Conservation (phyloP, 2,797 vertebrate genomes). For the Chaetodon trifasciatus region DNA sequence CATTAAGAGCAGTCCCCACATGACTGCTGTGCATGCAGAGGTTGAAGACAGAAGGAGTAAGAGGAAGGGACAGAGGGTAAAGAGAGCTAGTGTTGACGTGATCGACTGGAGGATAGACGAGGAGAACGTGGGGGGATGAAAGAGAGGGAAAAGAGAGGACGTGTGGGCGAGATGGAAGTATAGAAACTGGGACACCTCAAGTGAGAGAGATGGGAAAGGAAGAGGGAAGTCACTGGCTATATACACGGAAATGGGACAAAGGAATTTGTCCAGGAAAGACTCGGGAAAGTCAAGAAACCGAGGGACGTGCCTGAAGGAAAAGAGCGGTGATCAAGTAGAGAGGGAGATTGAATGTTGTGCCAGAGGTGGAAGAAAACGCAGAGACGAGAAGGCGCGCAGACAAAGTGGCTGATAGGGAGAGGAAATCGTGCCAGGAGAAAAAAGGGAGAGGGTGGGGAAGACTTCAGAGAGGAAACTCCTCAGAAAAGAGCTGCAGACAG, state of each 20-base stretch:
- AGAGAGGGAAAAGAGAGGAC: slow-evolving; percentile 21
- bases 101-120: slow-evolving; percentile 2
- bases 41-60: neutral
- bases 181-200: slow-evolving; percentile 56
- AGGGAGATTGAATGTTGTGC: slow-evolving; percentile 4
- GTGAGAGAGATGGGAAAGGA: slow-evolving; percentile 17
- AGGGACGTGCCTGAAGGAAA: slow-evolving; percentile 5
- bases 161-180: slow-evolving; percentile 27
- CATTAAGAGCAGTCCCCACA: neutral
- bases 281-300: neutral
- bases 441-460: slow-evolving; percentile 44
- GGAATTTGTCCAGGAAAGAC: slow-evolving; percentile 13
- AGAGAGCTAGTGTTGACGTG: neutral
- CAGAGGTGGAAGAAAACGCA: slow-evolving; percentile 16
- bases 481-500: slow-evolving; percentile 55
- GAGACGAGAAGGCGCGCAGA: neutral
- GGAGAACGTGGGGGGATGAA: neutral
- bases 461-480: slow-evolving; percentile 70
- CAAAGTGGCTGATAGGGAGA: slow-evolving; percentile 37
- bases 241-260: slow-evolving; percentile 1
- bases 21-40: slow-evolving; percentile 6
- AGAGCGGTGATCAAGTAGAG: slow-evolving; percentile 4
- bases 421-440: slow-evolving; percentile 56
- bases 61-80: slow-evolving; percentile 10
- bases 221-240: neutral